Conservation (phyloP, 2,797 vertebrate genomes). For the Emydoidea blandingii region DNA sequence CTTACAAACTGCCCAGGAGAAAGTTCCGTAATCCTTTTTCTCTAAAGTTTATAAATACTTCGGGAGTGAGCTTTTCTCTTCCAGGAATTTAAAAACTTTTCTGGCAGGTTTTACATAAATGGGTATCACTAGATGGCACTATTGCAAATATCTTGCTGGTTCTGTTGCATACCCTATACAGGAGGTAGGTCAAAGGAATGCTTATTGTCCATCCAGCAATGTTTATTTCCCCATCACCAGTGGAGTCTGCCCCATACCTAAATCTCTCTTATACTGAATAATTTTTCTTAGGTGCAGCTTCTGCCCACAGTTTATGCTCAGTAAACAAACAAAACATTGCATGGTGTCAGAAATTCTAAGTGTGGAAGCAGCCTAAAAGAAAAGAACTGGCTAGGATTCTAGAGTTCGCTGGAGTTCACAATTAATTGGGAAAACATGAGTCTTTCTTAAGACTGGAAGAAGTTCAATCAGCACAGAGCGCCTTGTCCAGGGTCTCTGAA, state of each 20-base stretch:
- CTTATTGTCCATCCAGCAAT: background rate
- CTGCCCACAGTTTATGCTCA: background rate
- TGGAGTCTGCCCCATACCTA: background rate
- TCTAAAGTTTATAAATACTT: background rate
- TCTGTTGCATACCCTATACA: conserved; percentile 32
- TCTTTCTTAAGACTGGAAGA: background rate
- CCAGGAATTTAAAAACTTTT: background rate
- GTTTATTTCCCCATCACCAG: background rate
- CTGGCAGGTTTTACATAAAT: background rate
- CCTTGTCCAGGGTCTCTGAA: background rate
- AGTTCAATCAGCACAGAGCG: background rate
- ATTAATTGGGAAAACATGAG: background rate
- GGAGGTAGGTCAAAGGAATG: background rate
- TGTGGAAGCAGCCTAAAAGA: background rate
- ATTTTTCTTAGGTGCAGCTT: conserved; percentile 11
- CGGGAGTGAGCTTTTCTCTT: background rate
- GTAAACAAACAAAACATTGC: background rate
- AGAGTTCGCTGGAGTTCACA: background rate
- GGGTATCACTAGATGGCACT: conserved; percentile 66
- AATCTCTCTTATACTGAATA: background rate
- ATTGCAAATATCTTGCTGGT: background rate
- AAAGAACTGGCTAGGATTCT: background rate
- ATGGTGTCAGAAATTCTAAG: background rate
- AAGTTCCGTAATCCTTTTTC: background rate
- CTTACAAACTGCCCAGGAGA: background rate